A percentile compares a stretch with the other conserved stretches of the same genome.
phyloP scores from a whole-genome alignment of 2,888 invertebrate species.

The Timema podura region DNA sequence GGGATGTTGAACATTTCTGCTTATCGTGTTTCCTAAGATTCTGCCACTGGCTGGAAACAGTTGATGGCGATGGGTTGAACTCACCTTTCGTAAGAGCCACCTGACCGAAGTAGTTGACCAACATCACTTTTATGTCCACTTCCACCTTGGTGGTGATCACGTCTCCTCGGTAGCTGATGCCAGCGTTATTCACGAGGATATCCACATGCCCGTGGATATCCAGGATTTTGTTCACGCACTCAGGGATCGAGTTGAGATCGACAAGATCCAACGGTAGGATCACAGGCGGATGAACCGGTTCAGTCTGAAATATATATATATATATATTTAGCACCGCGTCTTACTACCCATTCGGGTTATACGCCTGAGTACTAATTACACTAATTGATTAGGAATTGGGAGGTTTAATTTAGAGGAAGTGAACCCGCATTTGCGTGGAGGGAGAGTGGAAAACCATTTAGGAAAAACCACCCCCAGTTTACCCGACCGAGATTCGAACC shows the following conservation, averaged over 20 bases:
- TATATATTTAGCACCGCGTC: too few relatives aligned
- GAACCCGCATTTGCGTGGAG: too few relatives aligned
- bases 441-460: too few relatives aligned
- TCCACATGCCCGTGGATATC: conserved; percentile 73
- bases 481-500: too few relatives aligned
- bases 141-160: conserved; percentile 69
- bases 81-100: conserved; percentile 87
- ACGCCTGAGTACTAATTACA: too few relatives aligned
- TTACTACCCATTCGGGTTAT: too few relatives aligned
- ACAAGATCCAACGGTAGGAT: conserved; percentile 71
- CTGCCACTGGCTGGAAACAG: too few relatives aligned
- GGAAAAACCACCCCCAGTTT: too few relatives aligned
- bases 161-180: conserved; percentile 76
- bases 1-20: too few relatives aligned
- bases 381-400: too few relatives aligned
- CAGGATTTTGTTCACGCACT: conserved; percentile 61
- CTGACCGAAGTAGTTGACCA: conserved; percentile 91
- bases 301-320: conserved; percentile 47
- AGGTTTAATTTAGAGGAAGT: too few relatives aligned
- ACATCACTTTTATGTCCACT: conserved; percentile 84
- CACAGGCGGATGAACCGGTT: conserved; percentile 64
- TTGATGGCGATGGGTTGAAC: neutral
- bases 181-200: conserved; percentile 90
- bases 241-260: conserved; percentile 60
- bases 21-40: too few relatives aligned